Evolutionary conservation across 1,140 invertebrate genomes (phyloP), one percentile per base, ranked within the genome.

Genomic region (Solenopsis invicta): DNA sequence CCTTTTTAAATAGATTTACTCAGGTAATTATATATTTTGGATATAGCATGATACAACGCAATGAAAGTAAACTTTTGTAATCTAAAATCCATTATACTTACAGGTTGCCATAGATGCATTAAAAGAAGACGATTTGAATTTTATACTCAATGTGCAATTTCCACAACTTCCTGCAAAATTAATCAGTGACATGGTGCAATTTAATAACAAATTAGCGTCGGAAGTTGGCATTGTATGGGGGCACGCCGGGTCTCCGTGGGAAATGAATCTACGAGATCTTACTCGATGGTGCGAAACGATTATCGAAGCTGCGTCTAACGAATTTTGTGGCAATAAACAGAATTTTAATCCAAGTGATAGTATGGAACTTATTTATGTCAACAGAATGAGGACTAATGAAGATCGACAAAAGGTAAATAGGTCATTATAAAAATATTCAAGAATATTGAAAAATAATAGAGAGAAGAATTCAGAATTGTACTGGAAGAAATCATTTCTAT

Each of bases 1-100:
- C 99, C 1, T 99, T 99, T 93, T 95, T 99, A 0, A 99, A 99
- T 95, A 97, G 99, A 92, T 99, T 99, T 92, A 99, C 98, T 29
- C 98, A 99, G 96, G 98, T 97, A 59, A 16, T 34, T 69, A 34
- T 64, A 75, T 41, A 74, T 75, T 75, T n/a, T 18, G n/a, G 16
- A 62, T 34, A 34, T 13, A 34, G 2, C 4, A n/a, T n/a, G 21
- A 86, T 29, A 48, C 48, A 50, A 64, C 52, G n/a, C 34, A 21
- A 69, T n/a, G 5, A 41, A 52, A 52, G 0, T 78, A 59, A 29
- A 45, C 13, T 76, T 86, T 52, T 88, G 18, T 88, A 88, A 88
- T 91, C 89, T 34, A 81, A 84, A 45, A 10, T 76, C 4, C n/a
- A 50, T 21, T 72, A 12, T 37, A 87, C 2, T 77, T 64, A 18